These are phyloP conservation scores for Epizoanthus illoricatus DNA, from an alignment of 92 coral and sea anemone species.

Conservation along the genomic window DNA sequence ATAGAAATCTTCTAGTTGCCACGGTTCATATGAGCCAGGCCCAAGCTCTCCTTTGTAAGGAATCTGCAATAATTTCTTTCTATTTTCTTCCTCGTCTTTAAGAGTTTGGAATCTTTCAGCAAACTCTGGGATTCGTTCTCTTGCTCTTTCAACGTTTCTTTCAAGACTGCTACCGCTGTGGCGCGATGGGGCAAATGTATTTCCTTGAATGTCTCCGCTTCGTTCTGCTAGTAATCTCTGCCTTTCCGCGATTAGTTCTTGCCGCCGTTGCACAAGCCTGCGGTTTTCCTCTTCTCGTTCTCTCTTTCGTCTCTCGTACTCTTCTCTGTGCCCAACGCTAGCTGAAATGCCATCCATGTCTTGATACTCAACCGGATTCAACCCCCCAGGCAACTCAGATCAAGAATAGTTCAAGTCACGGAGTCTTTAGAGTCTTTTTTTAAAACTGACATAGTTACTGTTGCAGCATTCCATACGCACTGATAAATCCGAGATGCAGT, in stretches of 20 bases:
- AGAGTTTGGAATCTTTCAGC: slow-evolving; percentile 48
- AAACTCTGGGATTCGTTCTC: slow-evolving; percentile 53
- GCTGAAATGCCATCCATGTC: no score
- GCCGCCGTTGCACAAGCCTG: slow-evolving; percentile 67
- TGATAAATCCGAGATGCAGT: no score
- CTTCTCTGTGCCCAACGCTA: slow-evolving; percentile 15
- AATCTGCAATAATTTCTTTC: slow-evolving; percentile 36
- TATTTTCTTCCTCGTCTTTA: slow-evolving; percentile 42
- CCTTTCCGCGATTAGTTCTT: slow-evolving; percentile 67
- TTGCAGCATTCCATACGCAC: no score
- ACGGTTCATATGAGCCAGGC: slow-evolving; percentile 76
- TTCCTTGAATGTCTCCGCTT: slow-evolving; percentile 11
- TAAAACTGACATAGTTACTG: no score
- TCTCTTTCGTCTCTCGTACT: slow-evolving; percentile 46
- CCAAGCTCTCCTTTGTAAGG: slow-evolving; percentile 84
- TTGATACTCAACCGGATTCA: no score
- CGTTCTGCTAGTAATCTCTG: slow-evolving; percentile 55
- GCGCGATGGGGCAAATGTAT: slow-evolving; percentile 35
- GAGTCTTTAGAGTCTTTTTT: no score
- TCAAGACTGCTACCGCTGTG: slow-evolving; percentile 41
- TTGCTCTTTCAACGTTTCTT: slow-evolving; percentile 53
- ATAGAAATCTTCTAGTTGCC: slow-evolving; percentile 82
- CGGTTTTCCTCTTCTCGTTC: slow-evolving; percentile 53
- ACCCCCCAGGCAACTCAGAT: no score
- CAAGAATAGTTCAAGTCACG: no score